phyloP scores from a whole-genome alignment of 2,888 invertebrate species.

The Catonia carolina region DNA sequence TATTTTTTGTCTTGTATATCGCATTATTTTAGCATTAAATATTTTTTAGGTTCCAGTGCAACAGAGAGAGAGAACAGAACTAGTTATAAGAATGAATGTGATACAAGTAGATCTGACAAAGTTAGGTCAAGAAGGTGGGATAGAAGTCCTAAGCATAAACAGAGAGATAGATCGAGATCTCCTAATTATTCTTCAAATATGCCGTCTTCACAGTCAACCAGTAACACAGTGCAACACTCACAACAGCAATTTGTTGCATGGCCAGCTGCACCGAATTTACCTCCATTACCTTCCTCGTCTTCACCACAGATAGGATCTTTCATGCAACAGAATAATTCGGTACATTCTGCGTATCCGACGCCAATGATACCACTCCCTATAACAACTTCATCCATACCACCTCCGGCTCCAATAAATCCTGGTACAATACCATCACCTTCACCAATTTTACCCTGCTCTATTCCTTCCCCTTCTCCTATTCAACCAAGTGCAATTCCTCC shows the following conservation, averaged over 20 bases:
- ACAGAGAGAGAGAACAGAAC: constrained; percentile 1
- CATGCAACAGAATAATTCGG: too few relatives aligned
- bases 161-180: constrained; percentile 16
- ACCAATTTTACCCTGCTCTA: constrained; percentile 33
- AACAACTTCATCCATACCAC: constrained; percentile 36
- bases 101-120: background rate
- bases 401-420: constrained; percentile 31
- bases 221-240: background rate
- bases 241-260: constrained; percentile 8
- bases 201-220: background rate
- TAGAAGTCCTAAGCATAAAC: background rate
- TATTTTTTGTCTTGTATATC: too few relatives aligned
- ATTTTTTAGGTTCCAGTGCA: constrained; percentile 1
- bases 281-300: background rate
- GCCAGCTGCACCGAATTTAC: background rate
- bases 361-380: constrained; percentile 43
- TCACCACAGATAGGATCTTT: too few relatives aligned
- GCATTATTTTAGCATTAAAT: too few relatives aligned
- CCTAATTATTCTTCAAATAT: background rate
- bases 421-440: constrained; percentile 39
- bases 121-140: background rate
- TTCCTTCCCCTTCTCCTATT: constrained; percentile 40
- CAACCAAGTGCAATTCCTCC: constrained; percentile 38
- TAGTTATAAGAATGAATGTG: background rate
- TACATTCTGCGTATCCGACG: too few relatives aligned